Percentiles rank a stretch among this genome's conserved stretches.
Evolutionary conservation across 1,140 invertebrate genomes (phyloP).

Genomic region (Anagrus nilaparvatae): DNA sequence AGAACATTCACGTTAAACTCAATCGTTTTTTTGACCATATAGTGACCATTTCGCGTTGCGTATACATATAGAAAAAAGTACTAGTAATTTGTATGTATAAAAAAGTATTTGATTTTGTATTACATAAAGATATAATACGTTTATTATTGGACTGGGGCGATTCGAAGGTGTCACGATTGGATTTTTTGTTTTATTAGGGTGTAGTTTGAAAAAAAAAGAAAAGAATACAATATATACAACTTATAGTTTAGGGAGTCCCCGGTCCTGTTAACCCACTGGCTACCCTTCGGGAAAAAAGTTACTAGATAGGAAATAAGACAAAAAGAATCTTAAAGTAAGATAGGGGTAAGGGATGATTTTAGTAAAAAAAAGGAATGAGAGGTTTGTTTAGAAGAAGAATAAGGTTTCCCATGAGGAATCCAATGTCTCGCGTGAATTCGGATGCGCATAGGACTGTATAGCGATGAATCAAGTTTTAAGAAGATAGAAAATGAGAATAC

Average conservation of each 20-base stretch:
- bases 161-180: slow-evolving; percentile 41
- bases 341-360: slow-evolving; percentile 13
- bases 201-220: too few species aligned
- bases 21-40: too few species aligned
- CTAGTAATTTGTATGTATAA: too few species aligned
- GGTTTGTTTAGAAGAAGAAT: slow-evolving; percentile 14
- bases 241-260: slow-evolving; percentile 42
- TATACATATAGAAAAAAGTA: too few species aligned
- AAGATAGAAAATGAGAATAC: slow-evolving; percentile 6
- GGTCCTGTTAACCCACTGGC: slow-evolving; percentile 35
- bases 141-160: slow-evolving; percentile 31
- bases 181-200: slow-evolving; percentile 35
- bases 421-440: background rate
- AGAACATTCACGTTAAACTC: too few species aligned
- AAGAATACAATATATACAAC: too few species aligned
- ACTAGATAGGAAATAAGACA: slow-evolving; percentile 17
- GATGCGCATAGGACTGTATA: background rate
- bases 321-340: slow-evolving; percentile 13
- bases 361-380: slow-evolving; percentile 15
- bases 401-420: slow-evolving; percentile 15
- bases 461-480: slow-evolving; percentile 9
- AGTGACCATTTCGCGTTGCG: too few species aligned
- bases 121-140: too few species aligned
- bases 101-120: too few species aligned
- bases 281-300: slow-evolving; percentile 22